Conservation (phyloP, 2,797 vertebrate species). For the Loriculus beryllinus region DNA sequence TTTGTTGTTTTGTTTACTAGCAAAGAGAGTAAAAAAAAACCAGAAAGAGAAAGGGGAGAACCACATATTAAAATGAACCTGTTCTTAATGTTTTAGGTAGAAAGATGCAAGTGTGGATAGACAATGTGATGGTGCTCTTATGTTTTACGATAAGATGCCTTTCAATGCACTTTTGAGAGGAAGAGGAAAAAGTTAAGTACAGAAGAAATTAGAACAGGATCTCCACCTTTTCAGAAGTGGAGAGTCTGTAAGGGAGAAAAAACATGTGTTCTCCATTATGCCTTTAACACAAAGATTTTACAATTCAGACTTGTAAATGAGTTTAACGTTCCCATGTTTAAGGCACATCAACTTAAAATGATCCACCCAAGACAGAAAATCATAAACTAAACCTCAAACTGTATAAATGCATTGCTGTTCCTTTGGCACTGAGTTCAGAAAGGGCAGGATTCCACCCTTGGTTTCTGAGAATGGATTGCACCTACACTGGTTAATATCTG, state of each 20-base stretch:
- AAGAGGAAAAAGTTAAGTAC: background rate
- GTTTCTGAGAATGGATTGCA: background rate
- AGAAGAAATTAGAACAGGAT: background rate
- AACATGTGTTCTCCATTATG: background rate
- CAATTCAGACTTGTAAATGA: background rate
- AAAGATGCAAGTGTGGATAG: background rate
- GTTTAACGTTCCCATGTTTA: background rate
- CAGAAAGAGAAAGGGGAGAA: background rate
- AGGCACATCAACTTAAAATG: background rate
- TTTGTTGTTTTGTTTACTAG: background rate
- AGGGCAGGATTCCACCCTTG: background rate
- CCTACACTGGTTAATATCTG: background rate
- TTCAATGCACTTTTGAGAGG: background rate
- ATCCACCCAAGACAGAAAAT: background rate
- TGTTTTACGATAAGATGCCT: background rate
- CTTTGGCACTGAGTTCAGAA: background rate
- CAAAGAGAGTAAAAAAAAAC: background rate
- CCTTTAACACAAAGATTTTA: background rate
- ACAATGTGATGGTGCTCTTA: background rate
- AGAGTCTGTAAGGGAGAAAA: background rate
- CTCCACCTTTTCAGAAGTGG: background rate
- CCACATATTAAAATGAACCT: background rate
- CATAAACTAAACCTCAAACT: background rate
- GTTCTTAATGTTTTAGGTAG: background rate
- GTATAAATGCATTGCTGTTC: background rate